Evolutionary conservation across 2,888 invertebrate genomes (phyloP).

Genomic region (Phlogophora meticulosa): DNA sequence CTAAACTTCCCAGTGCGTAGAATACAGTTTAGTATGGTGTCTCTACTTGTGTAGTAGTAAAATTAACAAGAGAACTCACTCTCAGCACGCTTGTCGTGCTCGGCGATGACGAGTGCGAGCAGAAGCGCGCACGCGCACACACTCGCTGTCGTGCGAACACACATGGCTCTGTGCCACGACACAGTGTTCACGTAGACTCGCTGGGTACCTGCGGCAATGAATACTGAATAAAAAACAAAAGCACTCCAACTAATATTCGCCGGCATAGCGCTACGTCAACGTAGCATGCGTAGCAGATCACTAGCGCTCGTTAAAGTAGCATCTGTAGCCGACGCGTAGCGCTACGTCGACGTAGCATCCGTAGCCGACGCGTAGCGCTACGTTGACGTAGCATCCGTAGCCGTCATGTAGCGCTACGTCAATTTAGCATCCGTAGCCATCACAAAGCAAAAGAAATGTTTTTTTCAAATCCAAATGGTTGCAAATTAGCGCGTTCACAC

Average conservation of each 20-base stretch:
- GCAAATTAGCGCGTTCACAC: too few relatives aligned
- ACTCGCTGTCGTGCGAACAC: slow-evolving; percentile 47
- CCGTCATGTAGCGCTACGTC: too few relatives aligned
- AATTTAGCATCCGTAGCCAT: too few relatives aligned
- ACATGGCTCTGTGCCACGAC: slow-evolving; percentile 33
- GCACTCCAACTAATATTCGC: background rate
- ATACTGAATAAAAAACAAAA: background rate
- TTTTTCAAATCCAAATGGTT: too few relatives aligned
- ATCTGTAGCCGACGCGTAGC: background rate
- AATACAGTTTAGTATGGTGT: too few relatives aligned
- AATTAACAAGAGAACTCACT: too few relatives aligned
- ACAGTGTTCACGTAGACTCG: background rate
- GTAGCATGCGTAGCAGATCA: background rate
- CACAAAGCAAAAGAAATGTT: too few relatives aligned
- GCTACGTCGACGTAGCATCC: background rate
- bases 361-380: background rate
- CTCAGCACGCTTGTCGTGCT: slow-evolving; percentile 72
- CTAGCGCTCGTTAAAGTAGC: background rate
- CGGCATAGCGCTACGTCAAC: too few relatives aligned
- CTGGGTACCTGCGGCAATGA: background rate
- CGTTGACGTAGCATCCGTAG: too few relatives aligned
- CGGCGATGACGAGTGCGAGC: slow-evolving; percentile 69
- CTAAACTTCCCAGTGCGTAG: too few relatives aligned
- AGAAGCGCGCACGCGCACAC: slow-evolving; percentile 59
- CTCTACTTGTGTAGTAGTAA: background rate